Conservation (phyloP, 2,113 vertebrate species). For the Entelurus aequoreus region DNA sequence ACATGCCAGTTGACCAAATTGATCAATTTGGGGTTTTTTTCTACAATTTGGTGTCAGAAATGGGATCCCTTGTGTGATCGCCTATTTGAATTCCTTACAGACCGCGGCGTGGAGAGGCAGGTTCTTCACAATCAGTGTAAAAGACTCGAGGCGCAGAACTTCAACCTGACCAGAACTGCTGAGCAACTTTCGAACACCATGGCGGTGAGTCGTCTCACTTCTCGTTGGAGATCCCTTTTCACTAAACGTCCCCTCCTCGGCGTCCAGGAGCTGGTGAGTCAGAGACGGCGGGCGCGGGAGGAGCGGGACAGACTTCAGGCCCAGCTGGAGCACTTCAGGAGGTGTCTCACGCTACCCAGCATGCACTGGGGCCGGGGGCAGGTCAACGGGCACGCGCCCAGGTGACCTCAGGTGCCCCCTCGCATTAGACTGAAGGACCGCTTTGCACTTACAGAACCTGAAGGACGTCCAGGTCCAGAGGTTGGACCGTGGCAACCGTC, state of each 20-base stretch:
- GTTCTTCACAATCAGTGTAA: slow-evolving; percentile 91
- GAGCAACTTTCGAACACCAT: slow-evolving; percentile 93
- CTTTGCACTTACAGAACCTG: slow-evolving; percentile 40
- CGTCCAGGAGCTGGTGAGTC: slow-evolving; percentile 83
- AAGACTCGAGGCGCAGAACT: slow-evolving; percentile 90
- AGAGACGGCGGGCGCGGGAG: slow-evolving; percentile 88
- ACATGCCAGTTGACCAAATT: too few relatives aligned
- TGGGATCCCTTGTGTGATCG: too few relatives aligned
- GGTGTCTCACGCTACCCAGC: slow-evolving; percentile 92
- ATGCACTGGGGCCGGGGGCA: slow-evolving; percentile 86
- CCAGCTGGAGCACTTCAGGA: slow-evolving; percentile 95
- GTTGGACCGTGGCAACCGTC: slow-evolving; percentile 7
- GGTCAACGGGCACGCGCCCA: slow-evolving; percentile 86
- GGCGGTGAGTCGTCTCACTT: slow-evolving; percentile 71
- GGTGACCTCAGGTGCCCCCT: slow-evolving; percentile 57
- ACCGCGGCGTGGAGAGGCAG: slow-evolving; percentile 87
- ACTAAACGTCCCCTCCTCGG: background rate
- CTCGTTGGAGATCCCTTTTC: background rate
- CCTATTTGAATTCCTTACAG: slow-evolving; percentile 58
- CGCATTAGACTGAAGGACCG: slow-evolving; percentile 16
- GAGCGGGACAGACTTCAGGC: slow-evolving; percentile 93
- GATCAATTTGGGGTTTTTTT: too few relatives aligned
- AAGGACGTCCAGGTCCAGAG: slow-evolving; percentile 26
- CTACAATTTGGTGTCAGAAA: too few relatives aligned
- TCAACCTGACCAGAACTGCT: slow-evolving; percentile 86